Conservation (phyloP, 2,888 invertebrate genomes). For the Drosophila crucigera region DNA sequence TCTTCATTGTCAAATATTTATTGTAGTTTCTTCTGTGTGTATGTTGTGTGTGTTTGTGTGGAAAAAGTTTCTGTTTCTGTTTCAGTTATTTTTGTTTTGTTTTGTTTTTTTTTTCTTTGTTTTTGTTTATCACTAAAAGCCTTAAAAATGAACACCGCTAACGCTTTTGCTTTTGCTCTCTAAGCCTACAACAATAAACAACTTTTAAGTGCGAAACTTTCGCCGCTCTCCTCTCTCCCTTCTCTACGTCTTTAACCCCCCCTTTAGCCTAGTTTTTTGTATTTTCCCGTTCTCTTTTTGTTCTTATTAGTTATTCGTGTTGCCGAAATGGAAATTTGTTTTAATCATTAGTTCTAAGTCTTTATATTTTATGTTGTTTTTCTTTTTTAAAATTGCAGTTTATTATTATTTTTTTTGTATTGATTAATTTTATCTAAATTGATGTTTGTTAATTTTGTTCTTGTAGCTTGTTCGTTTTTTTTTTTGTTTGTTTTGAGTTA, state of each 20-base stretch:
- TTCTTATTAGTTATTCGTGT: slow-evolving; percentile 23
- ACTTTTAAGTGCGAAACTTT: slow-evolving; percentile 36
- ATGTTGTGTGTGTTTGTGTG: slow-evolving; percentile 19
- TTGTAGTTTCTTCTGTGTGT: slow-evolving; percentile 10
- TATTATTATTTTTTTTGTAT: slow-evolving; percentile 29
- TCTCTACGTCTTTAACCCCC: not conserved
- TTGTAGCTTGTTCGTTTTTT: not conserved
- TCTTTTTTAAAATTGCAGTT: slow-evolving; percentile 39
- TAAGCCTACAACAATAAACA: slow-evolving; percentile 69
- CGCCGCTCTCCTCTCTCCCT: slow-evolving; percentile 5
- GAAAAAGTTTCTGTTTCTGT: slow-evolving; percentile 8
- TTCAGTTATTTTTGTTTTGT: slow-evolving; percentile 1
- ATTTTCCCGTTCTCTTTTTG: slow-evolving; percentile 15
- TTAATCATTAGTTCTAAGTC: slow-evolving; percentile 54
- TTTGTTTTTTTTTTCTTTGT: not conserved
- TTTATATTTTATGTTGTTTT: slow-evolving; percentile 49
- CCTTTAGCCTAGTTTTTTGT: slow-evolving; percentile 13
- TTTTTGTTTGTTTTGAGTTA: slow-evolving; percentile 32
- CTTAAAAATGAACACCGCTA: slow-evolving; percentile 78
- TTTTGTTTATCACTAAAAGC: slow-evolving; percentile 67
- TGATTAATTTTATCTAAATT: slow-evolving; percentile 63
- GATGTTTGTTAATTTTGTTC: slow-evolving; percentile 38
- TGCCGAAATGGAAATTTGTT: slow-evolving; percentile 64
- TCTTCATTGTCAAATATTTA: slow-evolving; percentile 77
- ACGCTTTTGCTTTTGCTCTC: slow-evolving; percentile 49